A percentile compares a stretch with the other conserved stretches of the same genome.
Evolutionary conservation across 2,797 vertebrate genomes (phyloP).

Genomic region (Enteromius fasciolatus): DNA sequence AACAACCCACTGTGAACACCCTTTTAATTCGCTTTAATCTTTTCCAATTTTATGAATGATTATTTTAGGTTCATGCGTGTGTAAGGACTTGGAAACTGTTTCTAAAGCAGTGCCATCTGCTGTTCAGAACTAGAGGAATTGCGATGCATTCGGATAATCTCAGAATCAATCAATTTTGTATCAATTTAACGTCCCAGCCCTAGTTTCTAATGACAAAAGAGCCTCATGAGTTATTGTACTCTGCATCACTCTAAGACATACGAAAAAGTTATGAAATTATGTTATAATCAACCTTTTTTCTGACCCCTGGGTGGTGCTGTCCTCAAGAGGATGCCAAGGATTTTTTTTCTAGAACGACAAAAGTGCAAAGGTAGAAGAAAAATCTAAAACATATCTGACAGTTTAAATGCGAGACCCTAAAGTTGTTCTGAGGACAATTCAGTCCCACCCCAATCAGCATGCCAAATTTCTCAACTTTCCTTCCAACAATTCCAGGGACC

Average conservation of each 20-base stretch:
- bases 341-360: not conserved
- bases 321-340: not conserved
- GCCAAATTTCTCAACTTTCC: constrained; percentile 2
- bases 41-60: too few relatives aligned
- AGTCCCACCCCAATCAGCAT: not conserved
- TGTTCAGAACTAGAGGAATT: too few relatives aligned
- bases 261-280: not conserved
- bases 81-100: too few relatives aligned
- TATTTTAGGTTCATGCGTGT: too few relatives aligned
- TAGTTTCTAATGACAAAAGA: not conserved
- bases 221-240: not conserved
- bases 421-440: constrained; percentile 2
- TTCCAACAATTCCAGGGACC: constrained; percentile 2
- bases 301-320: not conserved
- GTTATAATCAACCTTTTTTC: not conserved
- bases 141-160: too few relatives aligned
- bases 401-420: not conserved
- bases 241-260: not conserved
- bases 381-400: not conserved
- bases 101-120: too few relatives aligned
- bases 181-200: too few relatives aligned
- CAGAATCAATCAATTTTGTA: too few relatives aligned
- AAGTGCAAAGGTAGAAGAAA: not conserved
- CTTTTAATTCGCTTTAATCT: too few relatives aligned
- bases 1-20: too few relatives aligned